A percentile compares a stretch with the other conserved stretches of the same genome.
These are phyloP conservation scores for Sebastes dallii DNA, from an alignment of 2,797 vertebrate species.

Conservation along the genomic window DNA sequence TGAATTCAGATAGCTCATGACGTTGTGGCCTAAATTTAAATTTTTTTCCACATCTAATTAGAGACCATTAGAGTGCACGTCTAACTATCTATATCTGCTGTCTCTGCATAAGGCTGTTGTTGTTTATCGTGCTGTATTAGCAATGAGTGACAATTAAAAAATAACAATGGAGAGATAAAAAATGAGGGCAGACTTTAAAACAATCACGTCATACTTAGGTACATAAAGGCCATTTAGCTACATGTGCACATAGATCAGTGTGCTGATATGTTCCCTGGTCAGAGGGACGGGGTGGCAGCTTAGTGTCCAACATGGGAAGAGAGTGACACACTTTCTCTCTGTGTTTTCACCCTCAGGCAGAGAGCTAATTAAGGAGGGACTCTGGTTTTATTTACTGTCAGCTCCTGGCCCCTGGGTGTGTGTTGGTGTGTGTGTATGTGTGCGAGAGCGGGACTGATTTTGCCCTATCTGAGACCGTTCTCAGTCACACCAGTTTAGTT, in stretches of 20 bases:
- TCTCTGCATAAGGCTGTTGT: not conserved
- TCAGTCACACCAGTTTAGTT: constrained; percentile 74
- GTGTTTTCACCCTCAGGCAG: constrained; percentile 71
- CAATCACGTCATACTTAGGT: not conserved
- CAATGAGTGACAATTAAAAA: constrained; percentile 19
- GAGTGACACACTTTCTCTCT: constrained; percentile 79
- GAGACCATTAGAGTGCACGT: constrained; percentile 20
- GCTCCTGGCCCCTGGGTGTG: constrained; percentile 65
- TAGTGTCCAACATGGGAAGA: constrained; percentile 65
- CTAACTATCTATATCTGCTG: constrained; percentile 19
- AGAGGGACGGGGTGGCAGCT: constrained; percentile 50
- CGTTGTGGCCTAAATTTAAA: constrained; percentile 47
- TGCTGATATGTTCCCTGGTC: constrained; percentile 46
- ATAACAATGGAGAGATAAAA: not conserved
- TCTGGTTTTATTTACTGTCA: constrained; percentile 81
- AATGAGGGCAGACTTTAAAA: constrained; percentile 9
- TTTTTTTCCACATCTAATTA: constrained; percentile 49
- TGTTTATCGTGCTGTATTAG: not conserved
- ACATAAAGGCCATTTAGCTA: constrained; percentile 10
- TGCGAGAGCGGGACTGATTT: constrained; percentile 33
- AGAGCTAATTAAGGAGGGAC: constrained; percentile 79
- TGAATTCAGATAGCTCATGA: constrained; percentile 47
- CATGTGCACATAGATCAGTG: constrained; percentile 6
- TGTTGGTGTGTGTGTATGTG: constrained; percentile 25
- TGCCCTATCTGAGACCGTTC: constrained; percentile 59